These are phyloP conservation scores for Spicauda simplicius DNA, from an alignment of 2,888 invertebrate species.

Conservation along the genomic window DNA sequence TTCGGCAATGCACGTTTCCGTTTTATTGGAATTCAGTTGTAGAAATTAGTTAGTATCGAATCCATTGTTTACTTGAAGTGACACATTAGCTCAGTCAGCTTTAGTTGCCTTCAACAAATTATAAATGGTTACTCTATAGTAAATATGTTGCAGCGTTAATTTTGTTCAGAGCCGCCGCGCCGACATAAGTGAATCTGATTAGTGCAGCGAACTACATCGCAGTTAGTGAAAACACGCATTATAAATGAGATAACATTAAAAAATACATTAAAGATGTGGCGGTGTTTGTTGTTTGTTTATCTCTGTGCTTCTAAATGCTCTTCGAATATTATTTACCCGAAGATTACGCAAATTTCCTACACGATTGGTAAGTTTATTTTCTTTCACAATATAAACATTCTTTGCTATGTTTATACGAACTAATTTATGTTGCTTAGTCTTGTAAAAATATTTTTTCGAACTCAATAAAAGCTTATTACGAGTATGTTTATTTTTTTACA, in stretches of 20 bases:
- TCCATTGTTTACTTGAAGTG: background rate
- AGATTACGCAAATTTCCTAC: constrained; percentile 54
- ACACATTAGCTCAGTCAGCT: background rate
- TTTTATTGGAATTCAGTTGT: constrained; percentile 26
- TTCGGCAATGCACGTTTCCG: constrained; percentile 42
- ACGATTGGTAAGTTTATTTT: constrained; percentile 62
- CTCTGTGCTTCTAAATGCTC: constrained; percentile 48
- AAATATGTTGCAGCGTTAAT: constrained; percentile 11
- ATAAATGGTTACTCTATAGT: background rate
- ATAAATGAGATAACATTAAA: constrained; percentile 12
- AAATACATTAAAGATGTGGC: constrained; percentile 48
- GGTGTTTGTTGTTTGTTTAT: constrained; percentile 48
- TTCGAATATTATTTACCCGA: constrained; percentile 53
- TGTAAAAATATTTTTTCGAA: background rate
- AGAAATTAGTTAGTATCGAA: background rate
- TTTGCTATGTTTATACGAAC: background rate
- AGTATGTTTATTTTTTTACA: background rate
- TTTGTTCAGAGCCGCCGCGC: constrained; percentile 1
- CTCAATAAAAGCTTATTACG: too few relatives aligned
- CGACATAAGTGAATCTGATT: background rate
- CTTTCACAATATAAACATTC: background rate
- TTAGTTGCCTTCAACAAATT: background rate
- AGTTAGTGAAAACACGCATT: constrained; percentile 8
- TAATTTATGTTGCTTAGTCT: background rate
- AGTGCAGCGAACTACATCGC: background rate